Base-by-base conservation (phyloP, 2,113 vertebrate species). In the Hemichromis elongatus region DNA sequence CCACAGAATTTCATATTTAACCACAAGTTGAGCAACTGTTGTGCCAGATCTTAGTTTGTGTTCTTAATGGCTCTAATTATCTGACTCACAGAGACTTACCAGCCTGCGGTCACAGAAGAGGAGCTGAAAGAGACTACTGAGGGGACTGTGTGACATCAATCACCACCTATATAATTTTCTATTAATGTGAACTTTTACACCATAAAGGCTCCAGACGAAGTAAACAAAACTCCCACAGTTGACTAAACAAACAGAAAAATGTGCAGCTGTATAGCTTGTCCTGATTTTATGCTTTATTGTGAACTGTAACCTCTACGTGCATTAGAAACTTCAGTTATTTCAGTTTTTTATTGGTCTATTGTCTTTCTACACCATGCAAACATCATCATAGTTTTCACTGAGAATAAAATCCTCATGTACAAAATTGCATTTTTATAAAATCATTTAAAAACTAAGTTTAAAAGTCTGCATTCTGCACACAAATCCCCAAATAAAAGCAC, bases 381-480 rank as follows among this genome's bases (percentile, higher is more conserved):
- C 63, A 33, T 85, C 55, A 80, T 70, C 4, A 52, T 86, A n/a
- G 18, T 82, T 90, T 80, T 87, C 77, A 93, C 80, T 90, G 86
- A 93, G 92, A 94, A 92, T 87, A 94, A 93, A 93, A 87, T 86
- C 83, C 77, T 30, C 79, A 84, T 83, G 77, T 92, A 94, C 90
- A 94, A 93, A 94, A 94, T 89, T 9, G 26, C 84, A 45, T 59
- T 90, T 84, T 86, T 55, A 35, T 24, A 68, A 81, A 75, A 45
- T 40, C 11, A 21, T 40, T 37, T 50, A 84, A 81, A 88, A 80
- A 35, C 10, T 63, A 66, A 19, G 37, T 66, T 37, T 50, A 88
- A 73, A 89, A 80, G 81, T 70, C 61, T 87, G 80, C 42, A 87
- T 79, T 54, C 86, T 88, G 42, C 66, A 90, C 82, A 88, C 77